Evolutionary conservation across 2,888 invertebrate species (phyloP).

Genomic region (Dicycla oo): DNA sequence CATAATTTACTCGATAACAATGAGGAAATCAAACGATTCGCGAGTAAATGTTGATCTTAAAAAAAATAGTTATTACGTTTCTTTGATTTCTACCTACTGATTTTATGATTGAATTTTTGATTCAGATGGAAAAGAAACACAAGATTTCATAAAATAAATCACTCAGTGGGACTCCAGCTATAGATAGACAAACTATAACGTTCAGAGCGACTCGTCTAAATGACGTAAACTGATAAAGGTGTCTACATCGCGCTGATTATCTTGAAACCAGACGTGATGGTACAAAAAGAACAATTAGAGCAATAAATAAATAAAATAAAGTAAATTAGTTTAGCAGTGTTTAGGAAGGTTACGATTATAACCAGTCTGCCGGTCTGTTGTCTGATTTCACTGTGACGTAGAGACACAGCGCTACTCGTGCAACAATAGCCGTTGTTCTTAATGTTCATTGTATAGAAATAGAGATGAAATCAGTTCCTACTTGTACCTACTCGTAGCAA

Average conservation of each 20-base stretch:
- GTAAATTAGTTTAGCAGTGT: conserved; percentile 8
- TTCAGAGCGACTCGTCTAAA: conserved; percentile 18
- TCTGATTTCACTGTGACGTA: conserved; percentile 42
- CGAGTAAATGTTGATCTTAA: not conserved
- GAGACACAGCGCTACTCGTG: not conserved
- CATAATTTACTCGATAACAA: conserved; percentile 50
- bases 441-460: not conserved
- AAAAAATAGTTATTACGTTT: conserved; percentile 8
- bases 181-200: conserved; percentile 42
- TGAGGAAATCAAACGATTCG: conserved; percentile 27
- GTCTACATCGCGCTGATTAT: conserved; percentile 27
- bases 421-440: not conserved
- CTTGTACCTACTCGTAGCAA: not conserved
- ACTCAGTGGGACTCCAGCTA: conserved; percentile 32
- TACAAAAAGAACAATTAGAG: conserved; percentile 42
- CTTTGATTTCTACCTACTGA: conserved; percentile 3
- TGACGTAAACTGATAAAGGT: conserved; percentile 19
- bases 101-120: conserved; percentile 4
- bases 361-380: conserved; percentile 15
- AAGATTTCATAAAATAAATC: conserved; percentile 48
- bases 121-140: conserved; percentile 15
- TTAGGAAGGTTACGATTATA: conserved; percentile 35
- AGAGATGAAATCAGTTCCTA: not conserved
- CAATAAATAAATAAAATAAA: conserved; percentile 42
- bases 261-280: conserved; percentile 9